Evolutionary conservation across 2,888 invertebrate species (phyloP).

Genomic region (Sepioteuthis lessoniana): DNA sequence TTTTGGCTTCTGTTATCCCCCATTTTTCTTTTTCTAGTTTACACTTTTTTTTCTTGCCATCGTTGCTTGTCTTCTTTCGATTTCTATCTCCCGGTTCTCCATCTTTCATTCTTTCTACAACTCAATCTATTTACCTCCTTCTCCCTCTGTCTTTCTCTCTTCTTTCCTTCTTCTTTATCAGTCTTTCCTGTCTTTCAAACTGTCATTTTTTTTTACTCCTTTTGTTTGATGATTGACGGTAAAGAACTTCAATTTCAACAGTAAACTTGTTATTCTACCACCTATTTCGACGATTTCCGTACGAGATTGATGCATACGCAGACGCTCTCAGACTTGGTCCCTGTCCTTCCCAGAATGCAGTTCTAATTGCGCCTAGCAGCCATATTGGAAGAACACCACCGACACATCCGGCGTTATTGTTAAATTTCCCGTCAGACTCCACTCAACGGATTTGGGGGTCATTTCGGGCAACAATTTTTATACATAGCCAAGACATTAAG

Average conservation of each 20-base stretch:
- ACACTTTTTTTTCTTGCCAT: too few relatives aligned
- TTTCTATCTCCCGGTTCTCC: too few relatives aligned
- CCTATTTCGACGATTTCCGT: neutral
- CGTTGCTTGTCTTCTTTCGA: too few relatives aligned
- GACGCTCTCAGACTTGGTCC: neutral
- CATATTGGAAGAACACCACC: neutral
- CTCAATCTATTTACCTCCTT: neutral
- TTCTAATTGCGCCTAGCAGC: neutral
- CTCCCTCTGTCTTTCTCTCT: neutral
- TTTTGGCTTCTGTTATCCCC: too few relatives aligned
- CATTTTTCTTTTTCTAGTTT: neutral
- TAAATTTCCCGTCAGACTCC: neutral
- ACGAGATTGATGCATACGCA: neutral
- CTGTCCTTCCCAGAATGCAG: neutral
- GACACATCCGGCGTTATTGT: neutral
- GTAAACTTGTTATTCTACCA: neutral
- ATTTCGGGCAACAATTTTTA: neutral
- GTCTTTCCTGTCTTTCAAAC: neutral
- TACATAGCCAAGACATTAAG: neutral
- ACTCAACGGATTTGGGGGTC: slow-evolving; percentile 17
- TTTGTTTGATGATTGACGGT: neutral
- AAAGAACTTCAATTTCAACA: neutral
- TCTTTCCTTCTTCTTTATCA: neutral
- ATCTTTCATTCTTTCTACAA: too few relatives aligned
- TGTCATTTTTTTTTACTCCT: neutral